A percentile compares a stretch with the other conserved stretches of the same genome.
These are phyloP conservation scores for Lepidothrix coronata DNA, from an alignment of 2,113 vertebrate species.

Conservation along the genomic window DNA sequence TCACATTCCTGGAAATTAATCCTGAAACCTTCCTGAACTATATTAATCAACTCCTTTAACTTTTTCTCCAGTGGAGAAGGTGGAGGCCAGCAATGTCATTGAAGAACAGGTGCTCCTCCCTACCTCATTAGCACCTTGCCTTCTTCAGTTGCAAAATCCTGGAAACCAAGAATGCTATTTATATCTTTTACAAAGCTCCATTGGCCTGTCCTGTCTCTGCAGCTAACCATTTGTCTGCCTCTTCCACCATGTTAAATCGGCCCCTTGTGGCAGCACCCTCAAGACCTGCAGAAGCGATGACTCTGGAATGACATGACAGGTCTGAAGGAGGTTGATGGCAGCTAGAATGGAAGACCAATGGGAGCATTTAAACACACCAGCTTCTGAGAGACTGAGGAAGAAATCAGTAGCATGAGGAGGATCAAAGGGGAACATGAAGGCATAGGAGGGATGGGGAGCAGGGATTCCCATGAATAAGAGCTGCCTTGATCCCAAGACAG, in stretches of 20 bases:
- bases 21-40: slow-evolving; percentile 59
- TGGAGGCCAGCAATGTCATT: slow-evolving; percentile 17
- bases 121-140: slow-evolving; percentile 47
- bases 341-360: not conserved
- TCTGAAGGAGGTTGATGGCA: slow-evolving; percentile 2
- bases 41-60: slow-evolving; percentile 56
- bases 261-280: not conserved
- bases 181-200: not conserved
- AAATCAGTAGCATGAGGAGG: not conserved
- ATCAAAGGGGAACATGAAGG: not conserved
- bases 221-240: slow-evolving; percentile 14
- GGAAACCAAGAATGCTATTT: not conserved
- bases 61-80: slow-evolving; percentile 29
- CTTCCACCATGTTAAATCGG: not conserved
- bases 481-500: not conserved
- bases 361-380: not conserved
- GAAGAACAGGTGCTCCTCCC: slow-evolving; percentile 37
- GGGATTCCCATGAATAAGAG: not conserved
- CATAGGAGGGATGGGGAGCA: not conserved
- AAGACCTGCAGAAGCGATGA: not conserved
- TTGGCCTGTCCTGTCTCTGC: not conserved
- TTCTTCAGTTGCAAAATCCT: slow-evolving; percentile 7
- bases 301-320: not conserved
- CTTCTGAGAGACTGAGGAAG: not conserved
- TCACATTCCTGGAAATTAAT: slow-evolving; percentile 65